Evolutionary conservation across 2,888 invertebrate genomes (phyloP), one percentile per base, ranked within the genome.

Genomic region (Mythimna albipuncta): DNA sequence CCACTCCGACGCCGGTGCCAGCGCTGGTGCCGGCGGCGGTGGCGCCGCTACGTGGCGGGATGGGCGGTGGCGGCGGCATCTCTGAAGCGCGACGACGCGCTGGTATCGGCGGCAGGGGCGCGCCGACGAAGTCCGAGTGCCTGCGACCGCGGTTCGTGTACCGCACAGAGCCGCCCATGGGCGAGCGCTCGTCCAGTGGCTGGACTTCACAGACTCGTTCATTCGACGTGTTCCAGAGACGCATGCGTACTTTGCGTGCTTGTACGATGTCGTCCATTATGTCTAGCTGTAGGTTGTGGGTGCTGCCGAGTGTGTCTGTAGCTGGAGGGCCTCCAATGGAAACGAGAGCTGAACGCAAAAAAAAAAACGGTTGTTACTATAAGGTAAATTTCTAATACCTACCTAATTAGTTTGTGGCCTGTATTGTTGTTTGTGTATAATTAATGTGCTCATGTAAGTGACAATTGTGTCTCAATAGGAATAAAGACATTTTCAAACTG

Each of bases 261-360:
- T 98, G 97, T 19, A 98, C 98, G 78, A 98, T 98, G 89, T 98
- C 98, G 87, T 98, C 98, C 98, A 98, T 98, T 83, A 98, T 98
- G 89, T 98, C 98, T 86, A 98, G 94, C 90, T 98, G 98, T 10
- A 98, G 96, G 90, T 98, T 98, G 91, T 98, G 98, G 58, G 98
- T 97, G 92, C 98, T 98, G 69, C 98, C 98, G 58, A 97, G 96
- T 0, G 94, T 92, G 88, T 98, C 98, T 65, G 98, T 97, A 58
- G 98, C 97, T 64, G 98, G 97, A 65, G 98, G 97, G 82, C 98
- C 98, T 89, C 94, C 66, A 85, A 85, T 78, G 71, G 69, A 82
- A 72, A 79, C 70, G 65, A 64, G 61, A 74, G 81, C 81, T 81
- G 38, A 70, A 78, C 67, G 58, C 55, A 82, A 65, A 62, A 74